phyloP scores from a whole-genome alignment of 2,797 vertebrate genomes.

The Coccyzus lansbergi region DNA sequence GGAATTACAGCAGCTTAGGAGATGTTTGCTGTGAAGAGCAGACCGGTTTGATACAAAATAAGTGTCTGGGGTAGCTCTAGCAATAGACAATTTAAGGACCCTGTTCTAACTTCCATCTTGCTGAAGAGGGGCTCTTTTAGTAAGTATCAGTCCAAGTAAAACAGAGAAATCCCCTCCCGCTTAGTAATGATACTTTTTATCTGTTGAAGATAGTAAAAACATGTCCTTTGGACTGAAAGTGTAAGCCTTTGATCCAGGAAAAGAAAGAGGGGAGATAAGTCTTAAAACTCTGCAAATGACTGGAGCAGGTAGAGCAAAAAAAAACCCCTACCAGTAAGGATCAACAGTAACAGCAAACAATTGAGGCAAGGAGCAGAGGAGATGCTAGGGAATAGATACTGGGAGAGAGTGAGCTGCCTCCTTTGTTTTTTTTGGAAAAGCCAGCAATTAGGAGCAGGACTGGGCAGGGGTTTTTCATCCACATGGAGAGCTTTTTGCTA shows the following conservation, averaged over 20 bases:
- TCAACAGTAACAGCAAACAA: not conserved
- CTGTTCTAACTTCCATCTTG: not conserved
- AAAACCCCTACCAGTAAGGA: not conserved
- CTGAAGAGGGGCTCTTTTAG: not conserved
- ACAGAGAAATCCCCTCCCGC: not conserved
- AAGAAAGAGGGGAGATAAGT: not conserved
- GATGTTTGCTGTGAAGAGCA: not conserved
- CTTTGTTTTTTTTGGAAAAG: not conserved
- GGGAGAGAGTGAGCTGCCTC: not conserved
- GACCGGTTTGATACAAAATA: not conserved
- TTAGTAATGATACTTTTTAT: not conserved
- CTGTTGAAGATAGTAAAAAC: not conserved
- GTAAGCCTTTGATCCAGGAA: not conserved
- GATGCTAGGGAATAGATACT: not conserved
- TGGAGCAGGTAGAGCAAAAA: not conserved
- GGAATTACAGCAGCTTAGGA: not conserved
- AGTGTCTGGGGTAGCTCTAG: not conserved
- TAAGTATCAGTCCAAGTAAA: not conserved
- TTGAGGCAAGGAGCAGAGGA: not conserved
- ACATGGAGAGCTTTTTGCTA: not conserved
- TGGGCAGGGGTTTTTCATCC: not conserved
- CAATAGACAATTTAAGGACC: not conserved
- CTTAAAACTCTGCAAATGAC: not conserved
- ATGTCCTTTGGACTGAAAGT: not conserved
- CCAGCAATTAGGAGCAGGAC: not conserved